Evolutionary conservation across 2,888 invertebrate genomes (phyloP), one percentile per base, ranked within the genome.

Genomic region (Epirrhoe tristata): DNA sequence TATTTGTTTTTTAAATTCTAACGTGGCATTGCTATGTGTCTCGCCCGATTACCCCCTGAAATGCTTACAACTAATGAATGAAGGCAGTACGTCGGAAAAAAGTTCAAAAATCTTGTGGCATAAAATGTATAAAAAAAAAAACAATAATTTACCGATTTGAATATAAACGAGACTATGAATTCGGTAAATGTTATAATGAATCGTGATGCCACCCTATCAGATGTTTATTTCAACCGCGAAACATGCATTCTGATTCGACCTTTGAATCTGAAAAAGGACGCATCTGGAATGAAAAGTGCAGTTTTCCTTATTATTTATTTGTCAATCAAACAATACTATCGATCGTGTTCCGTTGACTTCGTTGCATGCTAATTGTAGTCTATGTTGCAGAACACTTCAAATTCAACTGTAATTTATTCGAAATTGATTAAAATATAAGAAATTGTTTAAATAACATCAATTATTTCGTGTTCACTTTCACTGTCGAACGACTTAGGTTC

Each of bases 391-490:
- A 58, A 60, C 17, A 32, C 51, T 65, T 63, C 52, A 57, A 43
- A 63, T 54, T 58, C 51, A 34, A 55, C 55, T 32, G 24, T 58
- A 66, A 48, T 63, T 55, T 57, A 57, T 53, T 63, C 60, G 50
- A 68, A 66, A 65, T 64, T 70, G 70, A 55, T 53, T 66, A 69
- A 73, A 74, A 71, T 67, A 72, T 70, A 69, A 74, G 72, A 81
- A 81, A 81, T 84, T 82, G 80, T 83, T 81, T 84, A 84, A 72
- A 83, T 84, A 82, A 80, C 82, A 80, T 84, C 81, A 82, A 87
- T 87, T 83, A 80, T 79, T 84, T 82, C 77, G 83, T 82, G 77
- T 82, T 88, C 81, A 91, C 92, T 91, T 92, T 92, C 91, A 91
- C 91, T 88, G 76, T 75, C 80, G 76, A 83, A 82, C 81, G 78